Evolutionary conservation across 2,797 vertebrate genomes (phyloP), one percentile per base, ranked within the genome.

Genomic region (Microcaecilia unicolor): DNA sequence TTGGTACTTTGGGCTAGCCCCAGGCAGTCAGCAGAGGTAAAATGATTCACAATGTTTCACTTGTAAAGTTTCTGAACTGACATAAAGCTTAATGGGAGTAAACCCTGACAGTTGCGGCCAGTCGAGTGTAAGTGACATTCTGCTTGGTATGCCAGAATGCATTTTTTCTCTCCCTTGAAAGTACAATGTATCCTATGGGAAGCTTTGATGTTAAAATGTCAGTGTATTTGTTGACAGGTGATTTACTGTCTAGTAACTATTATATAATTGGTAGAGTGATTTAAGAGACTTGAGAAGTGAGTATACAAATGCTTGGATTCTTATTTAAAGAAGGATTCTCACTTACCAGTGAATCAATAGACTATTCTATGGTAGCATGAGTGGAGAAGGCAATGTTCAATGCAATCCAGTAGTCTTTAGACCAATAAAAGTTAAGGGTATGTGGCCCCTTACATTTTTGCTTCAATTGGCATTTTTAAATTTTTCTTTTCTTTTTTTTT

Each of bases 71-170:
- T 67, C 65, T 38, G 48, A 80, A 67, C 67, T 81, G 78, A 83
- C 81, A 85, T 47, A 66, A 75, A 70, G 67, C 75, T 83, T 84
- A 84, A 86, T 85, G 78, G 76, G 82, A 81, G 73, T 63, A 68
- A 85, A 73, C 67, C 76, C 75, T 80, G 76, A 84, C 25, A 33
- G 74, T 63, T 60, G 64, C 14, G 43, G 61, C 77, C 76, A 80
- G 52, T 72, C 38, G 18, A 75, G 58, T 74, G 70, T 70, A 75
- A 75, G 72, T 72, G 78, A 81, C 81, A 76, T 72, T 46, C 72
- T 57, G 58, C 68, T 50, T 71, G 69, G 63, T 46, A 55, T 65
- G 62, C 50, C 70, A 43, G 45, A 52, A 44, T 10, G 38, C 56
- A 55, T 72, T 59, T 52, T 1, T 41, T 30, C 44, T 37, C 52